Evolutionary conservation across 2,888 invertebrate species (phyloP), one percentile per base, ranked within the genome.

Genomic region (Cheilosia variabilis): DNA sequence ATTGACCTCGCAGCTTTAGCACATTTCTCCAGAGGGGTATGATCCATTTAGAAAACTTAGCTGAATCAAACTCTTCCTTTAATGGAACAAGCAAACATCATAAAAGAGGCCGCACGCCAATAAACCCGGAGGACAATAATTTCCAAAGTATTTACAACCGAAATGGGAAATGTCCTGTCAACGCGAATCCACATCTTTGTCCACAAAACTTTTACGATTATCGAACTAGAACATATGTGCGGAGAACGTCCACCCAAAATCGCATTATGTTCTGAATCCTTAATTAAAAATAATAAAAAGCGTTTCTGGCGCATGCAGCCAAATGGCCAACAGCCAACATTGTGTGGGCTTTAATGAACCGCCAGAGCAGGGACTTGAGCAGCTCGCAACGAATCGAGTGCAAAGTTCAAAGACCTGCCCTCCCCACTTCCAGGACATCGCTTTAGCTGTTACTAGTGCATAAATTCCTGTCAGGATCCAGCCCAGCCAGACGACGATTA

Each of bases 401-500:
- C 53, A 76, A 75, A 84, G 84, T 84, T 84, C 80, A 80, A 75
- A 66, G 84, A 84, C 63, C 84, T 84, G 3, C 53, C 19, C 50
- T 45, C 69, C 27, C 76, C 27, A n/a, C 41, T 47, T 19, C 47
- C 47, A 19, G 15, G 1, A 22, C 43, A 15, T 22, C 34, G 34
- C 19, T 22, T 57, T 43, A 68, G 31, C 66, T 72, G 22, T 72
- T 71, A 65, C 75, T 45, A 27, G 80, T 80, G 65, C 47, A 84
- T 84, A 80, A 84, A 80, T 84, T 80, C 41, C 34, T 80, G 80
- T 66, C 75, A 66, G 58, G 73, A 66, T 75, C 65, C 65, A 41
- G 53, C 34, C 34, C 47, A 65, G 60, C 80, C 71, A 76, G 80
- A 80, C 84, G 65, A 75, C 31, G 9, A 73, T 72, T 68, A 65